Evolutionary conservation across 2,113 vertebrate genomes (phyloP).

Genomic region (Panthera leo): DNA sequence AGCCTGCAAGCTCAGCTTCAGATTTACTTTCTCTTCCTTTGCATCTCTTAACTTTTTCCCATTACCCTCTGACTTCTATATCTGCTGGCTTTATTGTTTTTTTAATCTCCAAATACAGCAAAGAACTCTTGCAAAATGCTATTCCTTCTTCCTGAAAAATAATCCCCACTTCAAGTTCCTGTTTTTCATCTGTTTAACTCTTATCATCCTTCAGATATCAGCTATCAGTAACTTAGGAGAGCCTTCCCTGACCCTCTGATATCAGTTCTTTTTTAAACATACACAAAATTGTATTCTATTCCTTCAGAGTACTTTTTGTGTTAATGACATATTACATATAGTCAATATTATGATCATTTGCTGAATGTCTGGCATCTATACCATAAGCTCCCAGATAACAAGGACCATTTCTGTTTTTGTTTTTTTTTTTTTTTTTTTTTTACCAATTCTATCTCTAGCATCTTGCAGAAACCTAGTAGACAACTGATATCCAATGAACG

Average conservation of each 20-base stretch:
- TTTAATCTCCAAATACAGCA: neutral
- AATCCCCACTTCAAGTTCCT: neutral
- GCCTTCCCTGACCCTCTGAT: neutral
- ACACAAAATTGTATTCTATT: neutral
- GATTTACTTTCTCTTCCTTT: neutral
- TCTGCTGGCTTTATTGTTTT: neutral
- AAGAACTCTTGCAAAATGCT: neutral
- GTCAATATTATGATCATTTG: neutral
- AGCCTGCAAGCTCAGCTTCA: neutral
- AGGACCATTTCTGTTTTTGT: neutral
- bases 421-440: neutral
- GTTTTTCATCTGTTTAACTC: neutral
- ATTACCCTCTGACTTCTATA: neutral
- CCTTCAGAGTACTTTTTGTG: neutral
- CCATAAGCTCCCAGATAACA: neutral
- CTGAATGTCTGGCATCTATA: neutral
- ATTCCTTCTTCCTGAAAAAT: neutral
- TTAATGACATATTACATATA: neutral
- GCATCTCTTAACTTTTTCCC: neutral
- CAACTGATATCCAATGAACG: neutral
- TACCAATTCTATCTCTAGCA: neutral
- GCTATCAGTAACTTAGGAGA: neutral
- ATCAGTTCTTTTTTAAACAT: neutral
- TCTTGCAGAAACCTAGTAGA: neutral
- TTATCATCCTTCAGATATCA: neutral